phyloP scores from a whole-genome alignment of 2,888 invertebrate species.

The Scrobipalpa costella region DNA sequence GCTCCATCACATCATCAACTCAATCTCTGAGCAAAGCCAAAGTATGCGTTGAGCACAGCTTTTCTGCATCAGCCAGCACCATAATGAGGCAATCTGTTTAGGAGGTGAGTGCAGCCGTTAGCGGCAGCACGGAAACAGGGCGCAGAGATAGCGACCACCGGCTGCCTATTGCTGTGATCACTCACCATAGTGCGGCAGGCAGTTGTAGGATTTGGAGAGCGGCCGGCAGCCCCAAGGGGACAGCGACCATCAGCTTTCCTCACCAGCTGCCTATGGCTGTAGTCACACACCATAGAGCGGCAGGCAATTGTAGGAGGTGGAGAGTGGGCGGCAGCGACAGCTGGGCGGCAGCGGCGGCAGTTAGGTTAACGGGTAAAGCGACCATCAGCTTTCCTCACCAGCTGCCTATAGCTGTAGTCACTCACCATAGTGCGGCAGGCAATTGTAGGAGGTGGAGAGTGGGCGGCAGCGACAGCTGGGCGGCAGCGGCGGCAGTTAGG shows the following conservation, averaged over 20 bases:
- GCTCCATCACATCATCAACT: no score
- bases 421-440: constrained; percentile 69
- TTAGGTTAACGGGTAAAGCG: constrained; percentile 71
- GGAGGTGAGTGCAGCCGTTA: no score
- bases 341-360: constrained; percentile 77
- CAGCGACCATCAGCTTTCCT: constrained; percentile 23
- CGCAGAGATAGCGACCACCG: no score
- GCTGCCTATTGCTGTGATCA: constrained; percentile 49
- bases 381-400: constrained; percentile 76
- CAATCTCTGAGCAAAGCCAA: no score
- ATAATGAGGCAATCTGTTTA: no score
- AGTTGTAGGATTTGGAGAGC: constrained; percentile 71
- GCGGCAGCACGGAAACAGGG: no score
- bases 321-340: constrained; percentile 71
- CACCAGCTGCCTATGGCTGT: no score
- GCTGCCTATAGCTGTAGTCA: constrained; percentile 73
- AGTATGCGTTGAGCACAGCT: no score
- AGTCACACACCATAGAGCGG: constrained; percentile 63
- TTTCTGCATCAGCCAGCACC: no score
- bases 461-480: constrained; percentile 74
- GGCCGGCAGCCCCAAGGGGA: constrained; percentile 72
- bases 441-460: constrained; percentile 71
- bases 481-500: constrained; percentile 75
- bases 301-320: constrained; percentile 72
- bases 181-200: constrained; percentile 71